Base-by-base conservation (phyloP, 2,888 invertebrate genomes). In the Nebria salina region DNA sequence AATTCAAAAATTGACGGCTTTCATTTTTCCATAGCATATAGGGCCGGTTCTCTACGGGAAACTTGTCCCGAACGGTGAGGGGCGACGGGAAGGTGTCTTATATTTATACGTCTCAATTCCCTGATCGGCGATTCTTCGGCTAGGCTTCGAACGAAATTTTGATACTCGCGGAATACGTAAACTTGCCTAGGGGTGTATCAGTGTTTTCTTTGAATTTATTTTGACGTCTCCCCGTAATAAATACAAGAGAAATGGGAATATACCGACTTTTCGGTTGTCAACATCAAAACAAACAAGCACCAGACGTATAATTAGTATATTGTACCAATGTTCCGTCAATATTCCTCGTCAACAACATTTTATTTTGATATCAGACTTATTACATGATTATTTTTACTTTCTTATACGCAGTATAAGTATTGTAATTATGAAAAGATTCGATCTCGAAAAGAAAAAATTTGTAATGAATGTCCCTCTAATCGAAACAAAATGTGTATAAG, bases 1-100 rank as follows among this genome's bases (percentile, higher is more conserved):
- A 83, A 83, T 83, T 83, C 83, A 83, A 83, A 83, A 83, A 83
- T 83, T 83, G 83, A 83, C 83, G 82, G 79, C 83, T 75, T 82
- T 83, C 83, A 83, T 83, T 83, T 83, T 83, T 82, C 81, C 81
- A 81, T 81, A 81, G 81, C 76, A 25, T 74, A 34, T 41, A 34
- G 72, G 41, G 34, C 75, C 15, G 73, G 54, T 54, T 54, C 26
- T 41, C n/a, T 72, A n/a, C 74, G 74, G n/a, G 72, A 72, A 34
- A 25, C 34, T 26, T 54, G 54, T 34, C 72, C 72, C 7, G 9
- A 13, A 65, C 64, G 9, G 65, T 65, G 25, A 20, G 75, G 43
- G 66, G 66, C 42, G 74, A 26, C 41, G 76, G 26, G 41, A 34
- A 26, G 75, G 70, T 75, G 72, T 73, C 76, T 65, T 72, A 80